Conservation (phyloP, 2,113 vertebrate species). For the Coracopsis vasa region DNA sequence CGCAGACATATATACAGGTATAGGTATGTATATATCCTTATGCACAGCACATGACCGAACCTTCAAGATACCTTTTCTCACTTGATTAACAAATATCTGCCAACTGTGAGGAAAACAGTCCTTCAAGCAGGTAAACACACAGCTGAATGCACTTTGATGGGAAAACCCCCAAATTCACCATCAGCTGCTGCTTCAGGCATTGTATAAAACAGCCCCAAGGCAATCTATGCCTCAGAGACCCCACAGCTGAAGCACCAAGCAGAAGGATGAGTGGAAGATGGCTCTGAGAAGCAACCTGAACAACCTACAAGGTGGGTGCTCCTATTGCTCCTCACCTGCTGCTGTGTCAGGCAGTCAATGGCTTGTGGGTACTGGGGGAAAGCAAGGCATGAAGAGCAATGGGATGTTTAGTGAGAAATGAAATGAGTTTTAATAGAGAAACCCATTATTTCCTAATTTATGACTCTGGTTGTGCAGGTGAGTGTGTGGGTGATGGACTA, state of each 20-base stretch:
- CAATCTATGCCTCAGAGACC: background rate
- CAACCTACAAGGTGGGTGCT: background rate
- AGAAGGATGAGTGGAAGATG: background rate
- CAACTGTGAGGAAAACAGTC: background rate
- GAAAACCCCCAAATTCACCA: background rate
- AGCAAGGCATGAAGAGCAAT: background rate
- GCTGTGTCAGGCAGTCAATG: accelerated
- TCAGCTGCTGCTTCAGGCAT: background rate
- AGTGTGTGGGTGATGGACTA: background rate
- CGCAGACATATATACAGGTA: no score
- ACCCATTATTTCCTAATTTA: background rate
- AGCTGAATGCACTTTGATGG: background rate
- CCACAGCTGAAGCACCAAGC: background rate
- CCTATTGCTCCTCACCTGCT: background rate
- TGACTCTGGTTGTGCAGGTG: background rate
- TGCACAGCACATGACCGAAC: background rate
- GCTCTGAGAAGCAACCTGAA: background rate
- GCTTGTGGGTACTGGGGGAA: accelerated
- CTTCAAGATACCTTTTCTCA: background rate
- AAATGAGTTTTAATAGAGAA: background rate
- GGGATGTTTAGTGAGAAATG: background rate
- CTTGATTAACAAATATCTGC: background rate
- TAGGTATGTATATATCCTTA: background rate
- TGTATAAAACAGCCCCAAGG: background rate
- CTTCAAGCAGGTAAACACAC: background rate